Base-by-base conservation (phyloP, 2,113 vertebrate genomes). In the Desmodus rotundus region DNA sequence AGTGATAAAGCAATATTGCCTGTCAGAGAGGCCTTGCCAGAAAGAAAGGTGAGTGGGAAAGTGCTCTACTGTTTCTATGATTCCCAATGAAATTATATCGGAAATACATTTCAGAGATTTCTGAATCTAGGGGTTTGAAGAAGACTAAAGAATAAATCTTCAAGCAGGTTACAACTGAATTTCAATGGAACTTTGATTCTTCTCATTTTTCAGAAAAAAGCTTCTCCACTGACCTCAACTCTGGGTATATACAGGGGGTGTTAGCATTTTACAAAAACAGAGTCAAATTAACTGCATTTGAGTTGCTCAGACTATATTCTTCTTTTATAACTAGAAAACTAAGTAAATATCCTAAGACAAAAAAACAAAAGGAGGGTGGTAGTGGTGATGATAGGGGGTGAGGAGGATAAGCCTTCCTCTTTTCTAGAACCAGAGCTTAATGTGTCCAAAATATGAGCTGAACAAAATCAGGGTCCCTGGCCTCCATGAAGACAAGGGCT, bases 1-100 rank as follows among this genome's bases (percentile, higher is more conserved):
- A 85, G 70, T 47, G 76, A 31, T 94, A 96, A 96, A 97, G 76
- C 33, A 63, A 84, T 10, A 74, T 16, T 50, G 63, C 26, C 36
- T 38, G 74, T 41, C 45, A 76, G 3, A 67, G 33, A 38, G 50
- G 73, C 17, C 52, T 91, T 36, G 14, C 5, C 88, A 8, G 33
- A 80, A 58, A 86, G 52, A 78, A 38, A 81, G 63, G 41, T 56
- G n/a, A 95, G 61, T 45, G 22, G 47, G 20, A 73, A 80, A 85
- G 41, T 61, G 17, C 19, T 72, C 72, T 67, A 93, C 31, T 2
- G 26, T 61, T 73, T 93, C 87, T 70, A 80, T 45, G 68, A 89
- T 74, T 94, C 31, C 78, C 38, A 78, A 43, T 90, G 78, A 36
- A 58, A 81, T 47, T 72, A 89, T 20, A 94, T 28, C 47, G 22